A percentile compares a stretch with the other conserved stretches of the same genome.
Conservation (phyloP, 2,888 invertebrate genomes). For the Conus canariensis region DNA sequence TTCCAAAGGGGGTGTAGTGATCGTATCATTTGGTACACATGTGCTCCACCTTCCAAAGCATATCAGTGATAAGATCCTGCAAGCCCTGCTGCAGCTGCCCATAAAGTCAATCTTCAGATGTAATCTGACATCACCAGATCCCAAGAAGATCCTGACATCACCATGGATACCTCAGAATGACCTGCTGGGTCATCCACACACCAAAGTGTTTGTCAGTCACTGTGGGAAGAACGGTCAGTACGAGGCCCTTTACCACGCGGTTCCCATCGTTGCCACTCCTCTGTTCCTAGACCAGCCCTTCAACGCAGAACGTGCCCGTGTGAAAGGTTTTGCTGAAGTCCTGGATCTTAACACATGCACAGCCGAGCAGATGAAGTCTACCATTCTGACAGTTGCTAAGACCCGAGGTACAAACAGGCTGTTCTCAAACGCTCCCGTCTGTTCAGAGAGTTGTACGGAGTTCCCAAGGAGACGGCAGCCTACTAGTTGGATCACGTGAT, state of each 20-base stretch:
- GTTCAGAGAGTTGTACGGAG: conserved; percentile 30
- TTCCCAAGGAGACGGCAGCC: conserved; percentile 52
- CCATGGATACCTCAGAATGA: conserved; percentile 63
- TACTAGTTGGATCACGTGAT: conserved; percentile 66
- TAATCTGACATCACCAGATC: conserved; percentile 41
- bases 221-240: conserved; percentile 61
- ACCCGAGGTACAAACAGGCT: conserved; percentile 25
- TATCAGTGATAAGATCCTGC: conserved; percentile 33
- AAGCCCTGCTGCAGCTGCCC: conserved; percentile 27
- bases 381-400: conserved; percentile 9
- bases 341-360: conserved; percentile 21
- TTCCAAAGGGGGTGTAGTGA: conserved; percentile 52
- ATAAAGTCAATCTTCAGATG: conserved; percentile 46
- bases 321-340: conserved; percentile 41
- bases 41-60: conserved; percentile 34
- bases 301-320: conserved; percentile 52
- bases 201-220: conserved; percentile 60
- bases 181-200: conserved; percentile 56
- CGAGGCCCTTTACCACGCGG: conserved; percentile 62
- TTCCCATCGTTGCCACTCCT: conserved; percentile 61
- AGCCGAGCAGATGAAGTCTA: neutral
- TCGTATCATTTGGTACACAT: conserved; percentile 57
- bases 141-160: conserved; percentile 48
- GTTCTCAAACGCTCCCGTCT: conserved; percentile 37
- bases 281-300: conserved; percentile 51